phyloP scores from a whole-genome alignment of 2,888 invertebrate species.

The Drosophila meridionalis region DNA sequence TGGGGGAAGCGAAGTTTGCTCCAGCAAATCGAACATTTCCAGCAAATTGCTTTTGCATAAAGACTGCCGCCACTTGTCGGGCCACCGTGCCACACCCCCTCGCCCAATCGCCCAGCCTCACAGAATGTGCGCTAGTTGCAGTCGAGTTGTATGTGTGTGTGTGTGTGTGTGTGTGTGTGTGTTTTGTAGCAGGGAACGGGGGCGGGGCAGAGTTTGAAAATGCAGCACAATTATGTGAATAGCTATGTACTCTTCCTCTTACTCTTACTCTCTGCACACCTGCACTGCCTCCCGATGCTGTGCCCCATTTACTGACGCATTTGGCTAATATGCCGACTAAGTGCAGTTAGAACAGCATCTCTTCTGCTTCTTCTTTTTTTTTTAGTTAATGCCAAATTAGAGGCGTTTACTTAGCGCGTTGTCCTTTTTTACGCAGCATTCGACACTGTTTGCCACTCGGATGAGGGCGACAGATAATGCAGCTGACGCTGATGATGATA shows the following conservation, averaged over 20 bases:
- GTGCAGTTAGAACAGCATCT: constrained; percentile 40
- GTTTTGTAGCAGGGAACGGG: neutral
- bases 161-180: neutral
- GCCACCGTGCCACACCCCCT: constrained; percentile 1
- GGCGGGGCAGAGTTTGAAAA: constrained; percentile 4
- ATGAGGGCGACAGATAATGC: constrained; percentile 24
- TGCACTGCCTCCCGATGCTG: neutral
- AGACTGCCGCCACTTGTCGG: constrained; percentile 66
- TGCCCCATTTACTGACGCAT: constrained; percentile 25
- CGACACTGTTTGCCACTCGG: constrained; percentile 42
- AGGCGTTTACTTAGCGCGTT: constrained; percentile 54
- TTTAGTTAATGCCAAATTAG: constrained; percentile 75
- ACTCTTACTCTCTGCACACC: neutral
- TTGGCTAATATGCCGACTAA: constrained; percentile 58
- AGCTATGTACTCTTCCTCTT: constrained; percentile 8
- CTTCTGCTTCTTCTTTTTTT: constrained; percentile 17
- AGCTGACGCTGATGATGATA: constrained; percentile 9
- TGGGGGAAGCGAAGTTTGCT: constrained; percentile 9
- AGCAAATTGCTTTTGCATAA: constrained; percentile 83
- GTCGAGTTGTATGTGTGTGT: constrained; percentile 3
- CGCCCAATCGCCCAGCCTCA: neutral
- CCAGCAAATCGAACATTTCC: constrained; percentile 82
- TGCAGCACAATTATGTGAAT: constrained; percentile 61
- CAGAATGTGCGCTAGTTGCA: constrained; percentile 13
- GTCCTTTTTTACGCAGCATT: constrained; percentile 72